Base-by-base conservation (phyloP, 2,888 invertebrate genomes). In the Eilema depressum region DNA sequence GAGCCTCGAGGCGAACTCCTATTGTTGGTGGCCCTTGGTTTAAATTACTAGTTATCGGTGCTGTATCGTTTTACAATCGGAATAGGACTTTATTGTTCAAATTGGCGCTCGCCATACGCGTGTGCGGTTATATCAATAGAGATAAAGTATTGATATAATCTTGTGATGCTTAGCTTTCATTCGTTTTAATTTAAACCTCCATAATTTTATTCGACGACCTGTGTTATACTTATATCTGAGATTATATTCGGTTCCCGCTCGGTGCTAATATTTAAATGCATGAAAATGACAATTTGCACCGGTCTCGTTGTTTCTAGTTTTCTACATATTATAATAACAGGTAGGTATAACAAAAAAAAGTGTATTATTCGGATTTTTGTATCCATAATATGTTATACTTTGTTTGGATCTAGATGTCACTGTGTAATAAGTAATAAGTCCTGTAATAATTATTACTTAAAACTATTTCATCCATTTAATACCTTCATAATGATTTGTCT, bases 11-110 rank as follows among this genome's bases (percentile, higher is more conserved):
- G 84, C 84, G 75, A 76, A 72, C 70, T 77, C 82, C 84, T 87
- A 90, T 89, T 91, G 90, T 91, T 85, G 84, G 76, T 85, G 85
- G 87, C 90, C 91, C 89, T 83, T 79, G 76, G 85, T 87, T 87
- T 85, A 89, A 89, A 82, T 86, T 85, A 90, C 91, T 86, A 91
- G 91, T 93, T 92, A 91, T 93, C 91, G 86, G 86, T 83, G 85
- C 83, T 86, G 84, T 90, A 91, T 92, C 92, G 83, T 84, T 88
- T 91, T 90, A 89, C 92, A 89, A 85, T 82, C 81, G 79, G 86
- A 82, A 85, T 84, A 88, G 87, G 83, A 79, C 62, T 68, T 82
- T 80, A 74, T 77, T 73, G 71, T 57, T 66, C 26, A 69, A 64
- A 57, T 30, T 28, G 30, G 63, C 62, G 41, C 61, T 66, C 37